These are phyloP conservation scores for Rhadina sibilatrix DNA, from an alignment of 2,113 vertebrate species.

Conservation along the genomic window DNA sequence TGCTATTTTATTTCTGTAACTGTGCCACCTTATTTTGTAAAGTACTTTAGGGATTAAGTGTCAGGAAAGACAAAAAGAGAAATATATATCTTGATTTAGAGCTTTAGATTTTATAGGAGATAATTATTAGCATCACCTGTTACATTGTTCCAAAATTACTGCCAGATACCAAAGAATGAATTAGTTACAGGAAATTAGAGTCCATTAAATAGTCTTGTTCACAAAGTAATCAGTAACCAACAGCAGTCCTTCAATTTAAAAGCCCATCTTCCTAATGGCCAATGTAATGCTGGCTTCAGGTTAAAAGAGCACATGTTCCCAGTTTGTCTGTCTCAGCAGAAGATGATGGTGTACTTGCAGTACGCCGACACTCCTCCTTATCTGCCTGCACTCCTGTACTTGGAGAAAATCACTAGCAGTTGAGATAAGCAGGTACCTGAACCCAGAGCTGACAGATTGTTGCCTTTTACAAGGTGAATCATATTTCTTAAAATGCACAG, in stretches of 20 bases:
- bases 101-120: background rate
- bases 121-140: background rate
- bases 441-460: conserved; percentile 18
- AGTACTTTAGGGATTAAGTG: background rate
- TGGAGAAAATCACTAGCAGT: conserved; percentile 7
- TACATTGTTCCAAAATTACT: background rate
- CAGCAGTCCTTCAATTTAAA: background rate
- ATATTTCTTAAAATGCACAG: conserved; percentile 43
- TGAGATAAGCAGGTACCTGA: background rate
- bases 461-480: conserved; percentile 59
- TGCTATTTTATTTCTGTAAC: conserved; percentile 9
- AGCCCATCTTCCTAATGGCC: background rate
- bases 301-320: background rate
- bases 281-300: background rate
- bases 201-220: background rate
- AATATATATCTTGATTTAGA: background rate
- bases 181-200: conserved; percentile 19
- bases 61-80: background rate
- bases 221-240: conserved; percentile 11
- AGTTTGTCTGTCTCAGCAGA: background rate
- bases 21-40: background rate
- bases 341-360: background rate
- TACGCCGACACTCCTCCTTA: background rate
- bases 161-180: background rate
- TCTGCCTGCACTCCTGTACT: background rate